Evolutionary conservation across 2,113 vertebrate genomes (phyloP).

Genomic region (Bambusicola thoracicus): DNA sequence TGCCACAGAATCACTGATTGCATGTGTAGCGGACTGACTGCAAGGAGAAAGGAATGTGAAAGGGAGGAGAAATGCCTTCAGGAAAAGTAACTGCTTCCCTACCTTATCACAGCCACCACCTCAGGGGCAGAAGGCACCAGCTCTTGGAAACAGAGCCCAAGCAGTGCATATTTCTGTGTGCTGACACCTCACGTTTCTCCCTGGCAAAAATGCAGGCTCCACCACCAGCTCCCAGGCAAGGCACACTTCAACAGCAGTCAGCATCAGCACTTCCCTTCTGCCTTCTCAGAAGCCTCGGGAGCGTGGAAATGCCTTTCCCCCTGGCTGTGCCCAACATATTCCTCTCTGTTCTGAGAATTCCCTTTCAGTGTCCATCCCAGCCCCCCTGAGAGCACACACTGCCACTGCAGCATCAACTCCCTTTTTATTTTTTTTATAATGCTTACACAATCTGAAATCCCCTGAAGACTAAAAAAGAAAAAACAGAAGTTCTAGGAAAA

Average conservation of each 20-base stretch:
- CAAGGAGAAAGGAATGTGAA: background rate
- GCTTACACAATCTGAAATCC: background rate
- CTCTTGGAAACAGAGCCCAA: no score
- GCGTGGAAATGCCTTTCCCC: conserved; percentile 17
- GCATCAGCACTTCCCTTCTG: conserved; percentile 12
- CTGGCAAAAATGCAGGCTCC: background rate
- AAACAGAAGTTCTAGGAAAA: background rate
- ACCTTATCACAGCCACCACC: background rate
- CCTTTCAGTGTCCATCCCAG: background rate
- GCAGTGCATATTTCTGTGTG: no score
- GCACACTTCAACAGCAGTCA: background rate
- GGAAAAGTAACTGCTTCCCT: background rate
- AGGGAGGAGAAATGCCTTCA: background rate
- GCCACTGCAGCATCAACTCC: background rate
- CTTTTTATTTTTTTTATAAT: background rate
- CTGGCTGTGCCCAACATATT: background rate
- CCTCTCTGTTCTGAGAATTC: background rate
- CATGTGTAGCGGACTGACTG: background rate
- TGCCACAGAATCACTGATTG: background rate
- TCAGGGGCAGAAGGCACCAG: no score
- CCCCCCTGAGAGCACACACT: background rate
- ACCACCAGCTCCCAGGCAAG: background rate
- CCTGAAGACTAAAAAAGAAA: background rate
- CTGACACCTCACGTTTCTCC: background rate
- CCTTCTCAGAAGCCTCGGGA: background rate